A percentile compares a stretch with the other conserved stretches of the same genome.
phyloP scores from a whole-genome alignment of 2,797 vertebrate genomes.

The Rhincodon typus region DNA sequence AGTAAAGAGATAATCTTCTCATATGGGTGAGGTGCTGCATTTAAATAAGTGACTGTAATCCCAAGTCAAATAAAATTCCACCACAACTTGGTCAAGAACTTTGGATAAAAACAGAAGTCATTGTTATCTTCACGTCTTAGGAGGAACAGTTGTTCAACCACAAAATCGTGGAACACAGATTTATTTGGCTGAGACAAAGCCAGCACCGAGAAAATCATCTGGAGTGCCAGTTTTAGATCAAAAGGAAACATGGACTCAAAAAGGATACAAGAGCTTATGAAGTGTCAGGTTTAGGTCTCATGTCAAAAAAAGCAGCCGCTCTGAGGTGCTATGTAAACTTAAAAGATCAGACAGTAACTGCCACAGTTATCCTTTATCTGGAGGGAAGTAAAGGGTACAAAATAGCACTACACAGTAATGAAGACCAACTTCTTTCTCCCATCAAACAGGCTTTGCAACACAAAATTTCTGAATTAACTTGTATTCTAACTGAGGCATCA shows the following conservation, averaged over 20 bases:
- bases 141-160: background rate
- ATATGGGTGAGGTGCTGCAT: background rate
- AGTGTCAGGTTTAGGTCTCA: background rate
- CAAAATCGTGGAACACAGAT: slow-evolving; percentile 26
- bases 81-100: slow-evolving; percentile 5
- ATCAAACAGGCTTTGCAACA: background rate
- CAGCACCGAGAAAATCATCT: background rate
- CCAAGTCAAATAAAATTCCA: slow-evolving; percentile 14
- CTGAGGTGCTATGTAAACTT: background rate
- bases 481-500: background rate
- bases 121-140: background rate
- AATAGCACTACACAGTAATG: background rate
- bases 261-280: slow-evolving; percentile 28
- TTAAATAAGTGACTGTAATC: background rate
- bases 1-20: background rate
- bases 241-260: slow-evolving; percentile 28
- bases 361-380: slow-evolving; percentile 13
- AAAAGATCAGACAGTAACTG: slow-evolving; percentile 8
- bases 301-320: background rate
- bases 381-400: background rate
- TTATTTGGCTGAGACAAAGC: slow-evolving; percentile 18
- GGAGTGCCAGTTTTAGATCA: slow-evolving; percentile 25
- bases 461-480: background rate
- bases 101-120: slow-evolving; percentile 3
- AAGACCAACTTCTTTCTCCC: background rate